Conservation (phyloP, 1,140 invertebrate species). For the Drosophila albomicans region DNA sequence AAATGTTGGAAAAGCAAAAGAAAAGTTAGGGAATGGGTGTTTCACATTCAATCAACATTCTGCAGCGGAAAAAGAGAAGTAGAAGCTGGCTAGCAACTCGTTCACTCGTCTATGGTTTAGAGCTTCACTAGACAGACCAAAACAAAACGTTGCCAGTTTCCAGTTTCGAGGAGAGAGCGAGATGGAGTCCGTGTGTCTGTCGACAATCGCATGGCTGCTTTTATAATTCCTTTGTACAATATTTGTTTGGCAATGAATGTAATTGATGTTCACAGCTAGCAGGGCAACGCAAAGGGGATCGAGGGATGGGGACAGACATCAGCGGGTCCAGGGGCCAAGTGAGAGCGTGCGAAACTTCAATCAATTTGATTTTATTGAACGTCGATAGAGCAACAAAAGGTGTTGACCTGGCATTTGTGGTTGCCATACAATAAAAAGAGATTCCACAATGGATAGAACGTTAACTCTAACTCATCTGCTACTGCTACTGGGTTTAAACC, state of each 20-base stretch:
- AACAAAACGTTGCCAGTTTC: slow-evolving; percentile 43
- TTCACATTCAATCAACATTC: slow-evolving; percentile 63
- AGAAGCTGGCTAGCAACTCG: slow-evolving; percentile 30
- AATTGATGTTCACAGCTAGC: slow-evolving; percentile 68
- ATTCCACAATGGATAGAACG: slow-evolving; percentile 3
- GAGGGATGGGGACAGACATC: slow-evolving; percentile 1
- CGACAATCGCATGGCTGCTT: slow-evolving; percentile 56
- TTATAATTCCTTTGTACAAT: slow-evolving; percentile 75
- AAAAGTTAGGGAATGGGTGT: slow-evolving; percentile 6
- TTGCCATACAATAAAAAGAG: slow-evolving; percentile 34
- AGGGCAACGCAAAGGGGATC: neutral
- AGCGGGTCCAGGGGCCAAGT: slow-evolving; percentile 8
- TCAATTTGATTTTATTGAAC: slow-evolving; percentile 62
- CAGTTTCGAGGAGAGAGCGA: neutral
- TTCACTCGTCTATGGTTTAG: slow-evolving; percentile 24
- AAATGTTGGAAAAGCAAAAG: slow-evolving; percentile 4
- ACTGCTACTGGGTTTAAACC: too few relatives aligned
- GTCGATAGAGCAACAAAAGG: slow-evolving; percentile 52
- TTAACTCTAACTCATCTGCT: neutral
- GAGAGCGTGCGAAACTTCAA: slow-evolving; percentile 58
- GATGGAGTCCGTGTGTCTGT: slow-evolving; percentile 50
- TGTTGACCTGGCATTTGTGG: slow-evolving; percentile 58
- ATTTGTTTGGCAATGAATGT: slow-evolving; percentile 74
- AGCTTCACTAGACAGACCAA: slow-evolving; percentile 53
- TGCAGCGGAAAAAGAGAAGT: slow-evolving; percentile 15